Percentiles rank a stretch among this genome's conserved stretches.
These are phyloP conservation scores for Cichladusa arquata DNA, from an alignment of 2,113 vertebrate genomes.

Conservation along the genomic window DNA sequence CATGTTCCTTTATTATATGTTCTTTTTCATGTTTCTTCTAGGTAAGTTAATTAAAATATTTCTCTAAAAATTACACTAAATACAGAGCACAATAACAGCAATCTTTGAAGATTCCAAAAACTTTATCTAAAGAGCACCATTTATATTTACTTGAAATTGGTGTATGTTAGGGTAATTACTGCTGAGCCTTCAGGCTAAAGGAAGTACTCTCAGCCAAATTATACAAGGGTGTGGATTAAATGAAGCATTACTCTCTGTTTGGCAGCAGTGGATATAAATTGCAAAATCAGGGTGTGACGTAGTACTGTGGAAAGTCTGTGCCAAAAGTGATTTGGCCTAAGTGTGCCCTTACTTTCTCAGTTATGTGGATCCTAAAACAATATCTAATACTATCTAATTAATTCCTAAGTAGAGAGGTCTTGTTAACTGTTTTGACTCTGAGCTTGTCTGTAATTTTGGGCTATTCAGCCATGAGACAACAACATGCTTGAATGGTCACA, in stretches of 20 bases:
- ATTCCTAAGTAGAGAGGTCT: neutral
- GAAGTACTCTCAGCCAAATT: slow-evolving; percentile 60
- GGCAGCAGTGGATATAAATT: slow-evolving; percentile 49
- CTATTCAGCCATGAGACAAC: neutral
- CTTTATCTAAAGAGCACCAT: slow-evolving; percentile 66
- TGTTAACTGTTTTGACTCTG: slow-evolving; percentile 45
- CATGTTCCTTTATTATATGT: slow-evolving; percentile 44
- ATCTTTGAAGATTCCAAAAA: slow-evolving; percentile 63
- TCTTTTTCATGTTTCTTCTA: slow-evolving; percentile 58
- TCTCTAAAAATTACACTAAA: slow-evolving; percentile 54
- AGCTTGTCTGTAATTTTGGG: neutral
- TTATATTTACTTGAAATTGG: slow-evolving; percentile 60
- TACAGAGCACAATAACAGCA: slow-evolving; percentile 56
- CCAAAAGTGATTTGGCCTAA: slow-evolving; percentile 55
- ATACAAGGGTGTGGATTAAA: slow-evolving; percentile 71
- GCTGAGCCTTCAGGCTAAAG: slow-evolving; percentile 63
- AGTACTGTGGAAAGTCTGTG: slow-evolving; percentile 46
- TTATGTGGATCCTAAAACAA: slow-evolving; percentile 48
- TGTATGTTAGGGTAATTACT: slow-evolving; percentile 69
- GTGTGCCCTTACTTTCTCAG: slow-evolving; percentile 55
- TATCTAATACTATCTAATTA: too few relatives aligned
- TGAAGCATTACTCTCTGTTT: slow-evolving; percentile 66
- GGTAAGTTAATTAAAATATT: slow-evolving; percentile 66
- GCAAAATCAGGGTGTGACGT: slow-evolving; percentile 65
- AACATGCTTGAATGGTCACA: neutral